Evolutionary conservation across 1,140 invertebrate species (phyloP), one percentile per base, ranked within the genome.

Genomic region (Riptortus pedestris): DNA sequence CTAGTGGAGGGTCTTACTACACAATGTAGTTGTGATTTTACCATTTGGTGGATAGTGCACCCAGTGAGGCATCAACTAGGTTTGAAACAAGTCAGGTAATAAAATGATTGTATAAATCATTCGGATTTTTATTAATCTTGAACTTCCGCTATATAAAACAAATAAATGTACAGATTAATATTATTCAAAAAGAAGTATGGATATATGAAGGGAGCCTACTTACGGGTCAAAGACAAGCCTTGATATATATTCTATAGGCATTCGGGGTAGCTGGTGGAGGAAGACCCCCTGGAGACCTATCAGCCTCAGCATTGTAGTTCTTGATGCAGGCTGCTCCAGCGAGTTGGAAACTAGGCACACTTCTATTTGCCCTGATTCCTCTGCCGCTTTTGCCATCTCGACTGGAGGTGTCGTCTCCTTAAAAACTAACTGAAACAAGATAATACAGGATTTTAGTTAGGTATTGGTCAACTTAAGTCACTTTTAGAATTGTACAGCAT

Each of bases 231-330:
- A 99, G 0, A 99, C 90, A 22, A 98, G 74, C 70, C 98, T 84
- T 0, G 93, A 93, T 65, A 99, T 97, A 71, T 99, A 99, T 75
- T 98, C 93, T 69, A 94, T 93, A 0, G 94, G 94, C 95, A 99
- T 99, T 74, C 90, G 82, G 0, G 96, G 93, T 60, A 99, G 76
- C 72, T 98, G 96, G 72, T 93, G 89, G 16, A 91, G 91, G 74
- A 98, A 97, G 0, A 99, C 88, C 77, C 94, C 95, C 73, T 96
- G 93, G 0, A 99, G 78, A 59, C 91, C 91, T 65, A 96, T 87
- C 2, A 98, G 77, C 92, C 91, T 95, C 2, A 93, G 77, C 82
- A 95, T 91, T 0, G 91, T 92, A 74, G 95, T 88, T 69, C 92
- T 90, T 55, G 86, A 83, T 1, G 95, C 91, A 14, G 87, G 82